These are phyloP conservation scores for Aphis craccivora DNA, from an alignment of 1,140 invertebrate species.

Conservation along the genomic window DNA sequence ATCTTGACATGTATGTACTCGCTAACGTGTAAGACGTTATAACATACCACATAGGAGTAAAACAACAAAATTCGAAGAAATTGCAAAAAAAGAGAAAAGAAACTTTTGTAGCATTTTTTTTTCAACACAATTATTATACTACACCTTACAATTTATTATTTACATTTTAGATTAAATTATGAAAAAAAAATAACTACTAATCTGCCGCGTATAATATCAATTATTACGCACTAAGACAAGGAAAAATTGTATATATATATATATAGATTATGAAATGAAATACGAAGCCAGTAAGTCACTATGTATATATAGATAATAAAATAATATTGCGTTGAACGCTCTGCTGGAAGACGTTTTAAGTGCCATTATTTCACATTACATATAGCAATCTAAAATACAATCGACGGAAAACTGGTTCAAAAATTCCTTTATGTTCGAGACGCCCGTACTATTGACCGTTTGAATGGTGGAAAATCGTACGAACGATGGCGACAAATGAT, in stretches of 20 bases:
- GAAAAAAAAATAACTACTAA: not conserved
- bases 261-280: not conserved
- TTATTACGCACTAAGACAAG: too few relatives aligned
- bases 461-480: not conserved
- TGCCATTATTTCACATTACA: not conserved
- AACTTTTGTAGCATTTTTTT: not conserved
- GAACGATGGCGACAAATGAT: not conserved
- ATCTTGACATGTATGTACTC: not conserved
- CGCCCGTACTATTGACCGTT: not conserved
- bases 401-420: not conserved
- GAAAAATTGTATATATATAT: too few relatives aligned
- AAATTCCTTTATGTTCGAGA: not conserved
- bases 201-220: too few relatives aligned
- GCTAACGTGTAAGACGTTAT: too few relatives aligned
- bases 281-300: too few relatives aligned
- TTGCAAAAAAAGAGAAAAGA: not conserved
- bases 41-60: not conserved
- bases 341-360: not conserved
- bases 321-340: too few relatives aligned
- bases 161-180: not conserved
- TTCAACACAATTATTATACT: not conserved
- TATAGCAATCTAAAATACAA: constrained; percentile 11
- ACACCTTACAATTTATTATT: not conserved
- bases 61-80: not conserved
- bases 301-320: not conserved